These are phyloP conservation scores for Sesia apiformis DNA, from an alignment of 2,888 invertebrate species.

Conservation along the genomic window DNA sequence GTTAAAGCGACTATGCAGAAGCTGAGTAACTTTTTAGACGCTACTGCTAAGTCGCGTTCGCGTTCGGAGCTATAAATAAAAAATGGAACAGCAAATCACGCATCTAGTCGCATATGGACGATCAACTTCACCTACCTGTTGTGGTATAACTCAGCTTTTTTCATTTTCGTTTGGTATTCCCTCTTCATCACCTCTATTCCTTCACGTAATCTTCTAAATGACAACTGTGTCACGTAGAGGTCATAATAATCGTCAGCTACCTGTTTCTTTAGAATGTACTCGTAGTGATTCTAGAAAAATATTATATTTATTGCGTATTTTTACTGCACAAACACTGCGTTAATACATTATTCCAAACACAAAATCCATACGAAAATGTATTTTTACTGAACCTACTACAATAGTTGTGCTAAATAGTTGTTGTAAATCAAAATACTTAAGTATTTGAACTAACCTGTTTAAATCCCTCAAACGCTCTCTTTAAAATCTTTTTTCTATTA, in stretches of 20 bases:
- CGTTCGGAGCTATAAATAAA: too few species aligned
- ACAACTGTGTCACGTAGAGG: constrained; percentile 69
- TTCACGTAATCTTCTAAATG: constrained; percentile 66
- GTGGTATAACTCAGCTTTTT: constrained; percentile 57
- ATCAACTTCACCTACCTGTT: constrained; percentile 41
- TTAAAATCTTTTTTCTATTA: constrained; percentile 61
- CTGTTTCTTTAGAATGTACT: constrained; percentile 72
- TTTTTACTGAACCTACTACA: too few species aligned
- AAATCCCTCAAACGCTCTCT: constrained; percentile 61
- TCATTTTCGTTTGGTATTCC: constrained; percentile 60
- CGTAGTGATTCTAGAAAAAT: constrained; percentile 46
- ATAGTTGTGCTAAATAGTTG: too few species aligned
- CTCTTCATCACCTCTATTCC: constrained; percentile 52
- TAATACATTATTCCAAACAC: too few species aligned
- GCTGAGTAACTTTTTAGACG: too few species aligned
- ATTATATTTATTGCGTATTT: neutral
- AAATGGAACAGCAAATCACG: neutral
- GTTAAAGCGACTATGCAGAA: too few species aligned
- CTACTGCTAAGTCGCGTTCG: too few species aligned
- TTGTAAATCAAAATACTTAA: neutral
- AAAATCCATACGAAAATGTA: too few species aligned
- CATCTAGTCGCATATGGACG: neutral
- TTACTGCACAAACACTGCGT: too few species aligned
- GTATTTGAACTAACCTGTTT: constrained; percentile 35
- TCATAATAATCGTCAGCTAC: constrained; percentile 84